These are phyloP conservation scores for Chelonia mydas DNA, from an alignment of 2,797 vertebrate species.

Conservation along the genomic window DNA sequence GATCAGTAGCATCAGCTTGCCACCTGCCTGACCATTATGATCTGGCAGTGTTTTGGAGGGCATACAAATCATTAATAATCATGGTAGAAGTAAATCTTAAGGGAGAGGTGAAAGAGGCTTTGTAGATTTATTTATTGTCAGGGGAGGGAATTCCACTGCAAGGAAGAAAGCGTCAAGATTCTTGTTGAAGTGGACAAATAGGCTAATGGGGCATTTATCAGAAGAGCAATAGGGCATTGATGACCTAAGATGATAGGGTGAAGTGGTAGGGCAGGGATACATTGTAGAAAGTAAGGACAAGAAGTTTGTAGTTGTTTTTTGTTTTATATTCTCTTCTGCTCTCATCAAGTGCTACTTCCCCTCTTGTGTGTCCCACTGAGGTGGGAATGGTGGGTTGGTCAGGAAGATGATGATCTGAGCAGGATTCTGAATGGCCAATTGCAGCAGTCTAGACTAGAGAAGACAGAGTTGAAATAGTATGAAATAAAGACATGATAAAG, in stretches of 20 bases:
- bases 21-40: neutral
- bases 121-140: neutral
- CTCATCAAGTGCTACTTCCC: no score
- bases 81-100: neutral
- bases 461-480: neutral
- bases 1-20: neutral
- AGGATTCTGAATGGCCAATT: neutral
- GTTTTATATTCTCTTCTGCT: neutral
- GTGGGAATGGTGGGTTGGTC: neutral
- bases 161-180: neutral
- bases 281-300: neutral
- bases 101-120: neutral
- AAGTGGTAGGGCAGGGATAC: neutral
- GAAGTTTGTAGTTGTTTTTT: neutral
- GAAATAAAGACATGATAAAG: neutral
- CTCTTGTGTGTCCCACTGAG: neutral
- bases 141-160: neutral
- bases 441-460: neutral
- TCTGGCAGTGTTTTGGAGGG: neutral
- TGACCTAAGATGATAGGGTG: neutral
- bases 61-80: no score
- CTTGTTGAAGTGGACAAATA: fast-evolving
- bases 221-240: neutral
- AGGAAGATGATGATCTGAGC: neutral
- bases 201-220: neutral